Conservation (phyloP, 2,797 vertebrate genomes). For the Acrocephalus scirpaceus region DNA sequence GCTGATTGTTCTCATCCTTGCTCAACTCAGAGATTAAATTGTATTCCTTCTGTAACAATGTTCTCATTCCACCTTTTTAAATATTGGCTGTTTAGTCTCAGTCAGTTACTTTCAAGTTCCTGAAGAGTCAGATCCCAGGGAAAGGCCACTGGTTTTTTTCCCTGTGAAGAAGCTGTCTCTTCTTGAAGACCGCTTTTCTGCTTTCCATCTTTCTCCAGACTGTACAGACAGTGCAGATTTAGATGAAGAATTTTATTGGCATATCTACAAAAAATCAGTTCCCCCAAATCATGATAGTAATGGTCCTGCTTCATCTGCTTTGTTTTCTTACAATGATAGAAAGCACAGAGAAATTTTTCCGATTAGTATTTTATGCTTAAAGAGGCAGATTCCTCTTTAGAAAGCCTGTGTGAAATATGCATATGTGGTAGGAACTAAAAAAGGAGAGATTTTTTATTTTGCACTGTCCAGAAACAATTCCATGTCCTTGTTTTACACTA, state of each 20-base stretch:
- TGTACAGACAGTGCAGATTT: background rate
- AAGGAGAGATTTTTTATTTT: background rate
- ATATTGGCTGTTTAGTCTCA: background rate
- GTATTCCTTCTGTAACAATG: background rate
- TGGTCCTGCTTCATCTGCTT: background rate
- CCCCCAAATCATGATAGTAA: background rate
- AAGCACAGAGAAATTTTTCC: background rate
- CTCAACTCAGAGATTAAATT: background rate
- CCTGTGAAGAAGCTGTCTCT: background rate
- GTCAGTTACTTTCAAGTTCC: background rate
- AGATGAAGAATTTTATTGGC: background rate
- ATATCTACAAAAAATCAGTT: background rate
- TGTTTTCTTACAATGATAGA: background rate
- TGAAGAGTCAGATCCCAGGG: background rate
- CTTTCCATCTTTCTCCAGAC: background rate
- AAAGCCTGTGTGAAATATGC: background rate
- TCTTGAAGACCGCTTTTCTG: background rate
- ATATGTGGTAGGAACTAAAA: background rate
- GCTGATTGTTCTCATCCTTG: background rate
- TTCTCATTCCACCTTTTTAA: background rate
- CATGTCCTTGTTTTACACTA: background rate
- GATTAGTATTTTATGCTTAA: background rate
- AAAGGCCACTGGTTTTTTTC: background rate
- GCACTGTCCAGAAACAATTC: background rate
- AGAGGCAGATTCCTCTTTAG: background rate